These are phyloP conservation scores for Drosophila leonis DNA, from an alignment of 2,888 invertebrate genomes.

Conservation along the genomic window DNA sequence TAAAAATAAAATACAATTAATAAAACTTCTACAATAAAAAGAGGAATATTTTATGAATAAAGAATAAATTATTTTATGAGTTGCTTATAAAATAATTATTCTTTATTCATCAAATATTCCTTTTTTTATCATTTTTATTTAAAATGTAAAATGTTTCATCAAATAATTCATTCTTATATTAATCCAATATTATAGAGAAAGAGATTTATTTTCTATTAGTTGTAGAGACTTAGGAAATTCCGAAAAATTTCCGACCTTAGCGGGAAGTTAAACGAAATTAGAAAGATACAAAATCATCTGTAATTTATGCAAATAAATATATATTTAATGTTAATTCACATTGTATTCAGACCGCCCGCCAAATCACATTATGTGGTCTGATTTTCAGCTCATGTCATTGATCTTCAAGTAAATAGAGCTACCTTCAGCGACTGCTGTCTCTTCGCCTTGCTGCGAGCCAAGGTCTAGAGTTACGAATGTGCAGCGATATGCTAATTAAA, in stretches of 20 bases:
- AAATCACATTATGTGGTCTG: neutral
- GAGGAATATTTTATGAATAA: too few relatives aligned
- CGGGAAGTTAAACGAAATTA: neutral
- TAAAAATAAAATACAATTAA: too few relatives aligned
- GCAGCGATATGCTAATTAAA: constrained; percentile 54
- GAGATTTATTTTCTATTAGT: neutral
- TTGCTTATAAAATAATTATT: too few relatives aligned
- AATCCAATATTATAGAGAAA: too few relatives aligned
- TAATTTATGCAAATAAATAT: neutral
- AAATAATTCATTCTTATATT: too few relatives aligned
- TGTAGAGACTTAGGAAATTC: too few relatives aligned
- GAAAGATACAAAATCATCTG: neutral
- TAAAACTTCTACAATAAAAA: too few relatives aligned
- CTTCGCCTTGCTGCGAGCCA: constrained; percentile 27
- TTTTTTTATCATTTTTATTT: too few relatives aligned
- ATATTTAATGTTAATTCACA: neutral
- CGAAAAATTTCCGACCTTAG: too few relatives aligned
- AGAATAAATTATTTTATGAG: too few relatives aligned
- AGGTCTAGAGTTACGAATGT: constrained; percentile 43
- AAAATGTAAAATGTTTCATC: too few relatives aligned
- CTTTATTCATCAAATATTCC: too few relatives aligned
- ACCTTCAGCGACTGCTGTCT: constrained; percentile 5
- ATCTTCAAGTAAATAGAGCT: constrained; percentile 9
- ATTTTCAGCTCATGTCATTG: constrained; percentile 33
- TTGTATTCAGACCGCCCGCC: neutral